Conservation (phyloP, 2,888 invertebrate species). For the Nemurella pictetii region DNA sequence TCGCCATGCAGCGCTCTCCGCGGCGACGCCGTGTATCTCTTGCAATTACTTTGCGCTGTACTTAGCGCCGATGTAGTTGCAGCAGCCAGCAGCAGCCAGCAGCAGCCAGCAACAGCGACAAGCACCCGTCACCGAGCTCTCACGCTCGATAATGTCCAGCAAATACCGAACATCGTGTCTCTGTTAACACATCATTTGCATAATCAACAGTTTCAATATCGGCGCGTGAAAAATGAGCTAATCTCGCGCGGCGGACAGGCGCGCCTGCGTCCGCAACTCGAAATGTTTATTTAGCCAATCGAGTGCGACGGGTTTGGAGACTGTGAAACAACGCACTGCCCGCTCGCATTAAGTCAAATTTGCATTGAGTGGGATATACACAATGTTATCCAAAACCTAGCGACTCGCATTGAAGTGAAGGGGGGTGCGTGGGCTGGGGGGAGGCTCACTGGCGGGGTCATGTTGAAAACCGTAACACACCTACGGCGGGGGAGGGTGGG, state of each 20-base stretch:
- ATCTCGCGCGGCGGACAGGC: conserved; percentile 19
- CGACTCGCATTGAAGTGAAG: background rate
- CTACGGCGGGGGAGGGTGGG: background rate
- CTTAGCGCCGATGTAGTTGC: background rate
- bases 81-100: too few species aligned
- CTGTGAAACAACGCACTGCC: conserved; percentile 30
- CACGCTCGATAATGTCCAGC: too few species aligned
- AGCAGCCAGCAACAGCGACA: too few species aligned
- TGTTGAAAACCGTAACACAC: too few species aligned
- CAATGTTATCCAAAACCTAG: conserved; percentile 30
- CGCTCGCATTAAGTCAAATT: conserved; percentile 37
- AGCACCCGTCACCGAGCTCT: too few species aligned
- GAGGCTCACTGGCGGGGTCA: background rate
- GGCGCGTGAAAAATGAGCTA: conserved; percentile 21
- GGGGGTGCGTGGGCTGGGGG: background rate
- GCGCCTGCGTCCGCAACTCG: conserved; percentile 18
- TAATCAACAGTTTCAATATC: background rate
- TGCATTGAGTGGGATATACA: conserved; percentile 37
- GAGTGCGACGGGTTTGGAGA: conserved; percentile 27
- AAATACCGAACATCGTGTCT: too few species aligned
- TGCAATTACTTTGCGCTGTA: background rate
- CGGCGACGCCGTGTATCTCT: too few species aligned
- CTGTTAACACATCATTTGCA: background rate
- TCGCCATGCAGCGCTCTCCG: too few species aligned
- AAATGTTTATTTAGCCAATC: conserved; percentile 39